A percentile compares a stretch with the other conserved stretches of the same genome.
Conservation (phyloP, 2,113 vertebrate species). For the Gymnocephalus cernua region DNA sequence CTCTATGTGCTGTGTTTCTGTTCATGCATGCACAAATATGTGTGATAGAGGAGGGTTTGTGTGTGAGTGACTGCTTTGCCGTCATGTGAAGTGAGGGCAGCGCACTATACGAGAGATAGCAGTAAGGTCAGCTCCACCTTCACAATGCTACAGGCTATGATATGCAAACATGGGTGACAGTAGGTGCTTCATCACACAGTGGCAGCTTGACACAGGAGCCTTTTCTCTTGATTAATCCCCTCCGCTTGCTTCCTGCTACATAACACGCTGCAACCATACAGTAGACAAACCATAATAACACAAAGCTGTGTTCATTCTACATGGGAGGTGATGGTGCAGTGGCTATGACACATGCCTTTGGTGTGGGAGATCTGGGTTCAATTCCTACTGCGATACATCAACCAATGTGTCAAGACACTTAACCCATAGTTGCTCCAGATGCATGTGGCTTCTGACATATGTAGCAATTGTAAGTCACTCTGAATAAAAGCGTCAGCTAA, state of each 20-base stretch:
- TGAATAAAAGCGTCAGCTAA: no score
- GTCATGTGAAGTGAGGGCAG: slow-evolving; percentile 58
- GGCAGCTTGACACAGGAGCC: slow-evolving; percentile 69
- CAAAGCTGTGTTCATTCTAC: slow-evolving; percentile 34
- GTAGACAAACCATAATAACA: slow-evolving; percentile 20
- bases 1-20: slow-evolving; percentile 51
- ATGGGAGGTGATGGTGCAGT: not conserved
- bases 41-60: slow-evolving; percentile 15
- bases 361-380: no score
- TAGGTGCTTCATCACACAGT: slow-evolving; percentile 78
- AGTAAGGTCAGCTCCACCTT: slow-evolving; percentile 81
- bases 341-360: no score
- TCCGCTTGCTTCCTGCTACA: slow-evolving; percentile 47
- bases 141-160: slow-evolving; percentile 69
- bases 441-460: no score
- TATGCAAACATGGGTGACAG: slow-evolving; percentile 78
- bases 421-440: no score
- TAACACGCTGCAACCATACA: slow-evolving; percentile 38
- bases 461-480: no score
- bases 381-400: no score
- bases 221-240: slow-evolving; percentile 76
- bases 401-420: no score
- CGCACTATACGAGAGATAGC: slow-evolving; percentile 53
- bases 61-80: slow-evolving; percentile 42
- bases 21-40: slow-evolving; percentile 48